Conservation (phyloP, 1,140 invertebrate species). For the Magallana angulata region DNA sequence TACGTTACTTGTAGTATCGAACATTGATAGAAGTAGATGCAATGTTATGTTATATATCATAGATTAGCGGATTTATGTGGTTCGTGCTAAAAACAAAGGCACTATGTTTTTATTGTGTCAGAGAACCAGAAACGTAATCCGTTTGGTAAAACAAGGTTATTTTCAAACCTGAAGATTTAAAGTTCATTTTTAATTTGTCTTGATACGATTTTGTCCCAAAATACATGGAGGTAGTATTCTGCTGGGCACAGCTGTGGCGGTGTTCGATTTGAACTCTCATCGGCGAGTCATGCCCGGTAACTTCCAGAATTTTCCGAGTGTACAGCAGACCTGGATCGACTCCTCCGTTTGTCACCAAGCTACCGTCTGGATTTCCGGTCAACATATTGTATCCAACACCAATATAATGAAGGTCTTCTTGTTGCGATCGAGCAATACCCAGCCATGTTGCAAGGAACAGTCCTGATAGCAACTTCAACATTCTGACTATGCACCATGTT, state of each 20-base stretch:
- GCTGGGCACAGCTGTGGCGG: not conserved
- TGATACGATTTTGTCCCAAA: not conserved
- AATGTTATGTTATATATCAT: too few species aligned
- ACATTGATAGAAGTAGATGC: too few species aligned
- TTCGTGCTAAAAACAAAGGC: too few species aligned
- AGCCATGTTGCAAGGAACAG: not conserved
- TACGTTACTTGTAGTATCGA: too few species aligned
- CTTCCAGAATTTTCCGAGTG: not conserved
- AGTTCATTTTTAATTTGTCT: not conserved
- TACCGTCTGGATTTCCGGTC: not conserved
- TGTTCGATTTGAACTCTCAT: not conserved
- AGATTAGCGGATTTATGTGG: too few species aligned
- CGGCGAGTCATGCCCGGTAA: not conserved
- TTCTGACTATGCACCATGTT: too few species aligned
- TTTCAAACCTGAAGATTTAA: slow-evolving; percentile 2
- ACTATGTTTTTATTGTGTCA: too few species aligned
- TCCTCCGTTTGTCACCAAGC: not conserved
- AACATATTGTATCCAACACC: not conserved
- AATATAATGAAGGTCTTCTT: not conserved
- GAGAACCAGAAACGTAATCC: too few species aligned
- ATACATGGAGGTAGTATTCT: not conserved
- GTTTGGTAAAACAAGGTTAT: too few species aligned
- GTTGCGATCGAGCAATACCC: not conserved
- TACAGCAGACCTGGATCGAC: not conserved
- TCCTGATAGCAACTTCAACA: too few species aligned